Percentiles rank a stretch among this genome's conserved stretches.
Conservation (phyloP, 2,797 vertebrate genomes). For the Characodon lateralis region DNA sequence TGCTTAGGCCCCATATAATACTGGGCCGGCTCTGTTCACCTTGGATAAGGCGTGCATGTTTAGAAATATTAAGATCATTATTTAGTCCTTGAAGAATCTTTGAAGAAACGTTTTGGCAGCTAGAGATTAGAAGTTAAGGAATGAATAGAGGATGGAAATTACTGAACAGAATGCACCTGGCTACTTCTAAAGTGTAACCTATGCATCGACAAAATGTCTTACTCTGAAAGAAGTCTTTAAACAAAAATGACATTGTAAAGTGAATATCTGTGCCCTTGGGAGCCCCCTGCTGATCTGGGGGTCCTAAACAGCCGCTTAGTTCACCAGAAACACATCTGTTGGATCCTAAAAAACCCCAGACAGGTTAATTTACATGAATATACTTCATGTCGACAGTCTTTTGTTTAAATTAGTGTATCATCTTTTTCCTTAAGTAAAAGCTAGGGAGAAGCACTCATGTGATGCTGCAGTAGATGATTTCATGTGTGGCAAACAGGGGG, state of each 20-base stretch:
- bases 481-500: slow-evolving; percentile 27
- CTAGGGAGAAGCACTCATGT: slow-evolving; percentile 1
- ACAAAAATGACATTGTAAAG: background rate
- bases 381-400: background rate
- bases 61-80: background rate
- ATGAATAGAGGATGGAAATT: background rate
- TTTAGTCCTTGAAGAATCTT: background rate
- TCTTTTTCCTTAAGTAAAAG: background rate
- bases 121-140: background rate
- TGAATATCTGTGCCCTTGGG: background rate
- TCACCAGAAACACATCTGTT: background rate
- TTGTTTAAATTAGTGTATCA: background rate
- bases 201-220: background rate
- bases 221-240: background rate
- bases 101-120: background rate
- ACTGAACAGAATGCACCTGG: background rate
- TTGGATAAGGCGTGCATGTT: background rate
- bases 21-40: background rate
- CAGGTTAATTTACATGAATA: background rate
- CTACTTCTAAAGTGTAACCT: background rate
- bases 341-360: background rate
- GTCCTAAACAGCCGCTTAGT: background rate
- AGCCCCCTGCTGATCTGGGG: background rate
- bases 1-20: background rate
- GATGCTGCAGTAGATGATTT: slow-evolving; percentile 11